Percentiles rank a stretch among this genome's conserved stretches.
These are phyloP conservation scores for Andrena cerasifolii DNA, from an alignment of 1,140 invertebrate species.

Conservation along the genomic window DNA sequence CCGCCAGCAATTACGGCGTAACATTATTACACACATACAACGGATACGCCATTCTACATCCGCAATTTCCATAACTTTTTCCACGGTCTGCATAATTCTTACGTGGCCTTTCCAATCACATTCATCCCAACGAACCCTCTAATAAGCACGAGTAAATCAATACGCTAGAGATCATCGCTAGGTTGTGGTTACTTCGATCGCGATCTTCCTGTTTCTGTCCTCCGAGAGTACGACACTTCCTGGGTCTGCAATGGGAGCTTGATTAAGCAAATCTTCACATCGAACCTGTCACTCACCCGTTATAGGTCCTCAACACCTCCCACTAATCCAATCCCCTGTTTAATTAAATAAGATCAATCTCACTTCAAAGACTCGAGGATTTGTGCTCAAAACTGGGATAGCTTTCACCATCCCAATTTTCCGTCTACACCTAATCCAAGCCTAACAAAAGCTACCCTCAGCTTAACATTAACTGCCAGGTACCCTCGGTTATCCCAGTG, in stretches of 20 bases:
- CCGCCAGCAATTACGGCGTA: conserved; percentile 29
- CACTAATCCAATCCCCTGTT: not conserved
- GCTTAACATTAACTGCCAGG: no score
- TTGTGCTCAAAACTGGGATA: no score
- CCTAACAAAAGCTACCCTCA: no score
- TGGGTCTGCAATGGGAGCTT: not conserved
- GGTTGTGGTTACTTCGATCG: not conserved
- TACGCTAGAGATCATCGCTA: not conserved
- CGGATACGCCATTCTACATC: conserved; percentile 9
- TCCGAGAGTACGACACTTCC: no score
- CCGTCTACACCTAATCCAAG: no score
- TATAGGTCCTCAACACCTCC: no score
- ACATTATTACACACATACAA: conserved; percentile 30
- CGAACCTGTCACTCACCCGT: not conserved
- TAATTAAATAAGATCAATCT: no score
- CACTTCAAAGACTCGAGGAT: no score
- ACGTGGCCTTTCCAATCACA: not conserved
- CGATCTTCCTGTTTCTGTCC: not conserved
- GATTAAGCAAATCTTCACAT: not conserved
- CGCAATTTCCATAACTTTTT: conserved; percentile 15
- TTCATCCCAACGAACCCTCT: not conserved
- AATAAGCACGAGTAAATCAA: conserved; percentile 34
- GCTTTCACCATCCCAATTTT: no score
- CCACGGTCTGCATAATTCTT: conserved; percentile 13
- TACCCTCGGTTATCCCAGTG: no score